Evolutionary conservation across 2,888 invertebrate species (phyloP), one percentile per base, ranked within the genome.

Genomic region (Megaustenia siamemsis): DNA sequence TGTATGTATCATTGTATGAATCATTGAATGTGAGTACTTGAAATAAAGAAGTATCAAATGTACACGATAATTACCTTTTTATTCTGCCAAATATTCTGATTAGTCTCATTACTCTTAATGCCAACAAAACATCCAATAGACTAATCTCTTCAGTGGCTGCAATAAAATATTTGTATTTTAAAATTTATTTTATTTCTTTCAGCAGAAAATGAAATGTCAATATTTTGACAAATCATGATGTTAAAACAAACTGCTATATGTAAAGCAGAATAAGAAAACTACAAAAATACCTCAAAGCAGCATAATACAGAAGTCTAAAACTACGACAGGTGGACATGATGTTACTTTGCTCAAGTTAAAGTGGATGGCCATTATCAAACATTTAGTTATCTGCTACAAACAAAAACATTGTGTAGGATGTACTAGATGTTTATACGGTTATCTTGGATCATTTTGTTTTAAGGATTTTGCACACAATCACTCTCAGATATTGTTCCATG

Each of bases 11-110:
- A 40, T 45, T 5, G 45, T 4, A 38, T 35, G 12, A 4, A 49
- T 28, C 4, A 53, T 15, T 49, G 21, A 5, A 18, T 12, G n/a
- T 6, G 18, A 18, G n/a, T 10, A 18, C n/a, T 56, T 12, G 21
- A 69, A 38, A 69, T 69, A 40, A 69, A 69, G 6, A 6, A 69
- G 6, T 24, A 69, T 43, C 10, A 71, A n/a, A n/a, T 8, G 4
- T 0, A 73, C 32, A 49, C 10, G 35, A 1, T 1, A 15, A 18
- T 82, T 88, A 94, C 93, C 94, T 92, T 76, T 93, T 90, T n/a
- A 94, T 93, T 86, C 93, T 93, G 43, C 93, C 93, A 84, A 94
- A 92, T 53, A 95, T 92, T 89, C 94, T 94, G 60, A 94, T 91
- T 2, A 95, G 89, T 68, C 95, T 90, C 80, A 95, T 89, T 4